Percentiles rank a stretch among this genome's conserved stretches.
phyloP scores from a whole-genome alignment of 2,113 vertebrate species.

The Boleophthalmus pectinirostris region DNA sequence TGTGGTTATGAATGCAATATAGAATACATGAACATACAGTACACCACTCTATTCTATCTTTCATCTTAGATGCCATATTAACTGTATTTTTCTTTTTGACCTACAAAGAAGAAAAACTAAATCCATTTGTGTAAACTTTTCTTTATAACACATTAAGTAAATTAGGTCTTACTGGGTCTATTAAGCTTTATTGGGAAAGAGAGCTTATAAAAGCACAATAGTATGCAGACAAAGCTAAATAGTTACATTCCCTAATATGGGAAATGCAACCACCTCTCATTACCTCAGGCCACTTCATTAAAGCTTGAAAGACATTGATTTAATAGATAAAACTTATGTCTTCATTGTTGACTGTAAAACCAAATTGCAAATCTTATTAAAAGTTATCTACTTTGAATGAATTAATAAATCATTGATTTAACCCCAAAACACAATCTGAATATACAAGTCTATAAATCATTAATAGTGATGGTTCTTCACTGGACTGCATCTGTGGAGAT shows the following conservation, averaged over 20 bases:
- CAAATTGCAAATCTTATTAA: not conserved
- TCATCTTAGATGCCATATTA: too few relatives aligned
- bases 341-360: not conserved
- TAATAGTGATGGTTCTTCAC: too few relatives aligned
- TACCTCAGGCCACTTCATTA: not conserved
- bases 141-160: not conserved
- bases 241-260: constrained; percentile 1
- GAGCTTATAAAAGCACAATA: not conserved
- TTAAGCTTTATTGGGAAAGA: not conserved
- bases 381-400: not conserved
- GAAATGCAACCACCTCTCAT: not conserved
- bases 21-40: not conserved
- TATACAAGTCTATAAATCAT: too few relatives aligned
- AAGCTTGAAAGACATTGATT: not conserved
- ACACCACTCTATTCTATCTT: not conserved
- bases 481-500: too few relatives aligned
- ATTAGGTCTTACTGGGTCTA: not conserved
- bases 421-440: too few relatives aligned
- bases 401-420: too few relatives aligned
- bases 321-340: not conserved
- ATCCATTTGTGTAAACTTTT: not conserved
- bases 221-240: not conserved
- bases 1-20: not conserved
- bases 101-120: not conserved
- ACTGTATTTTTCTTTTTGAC: not conserved